These are phyloP conservation scores for Cygnus buccinator DNA, from an alignment of 2,113 vertebrate genomes.

Conservation along the genomic window DNA sequence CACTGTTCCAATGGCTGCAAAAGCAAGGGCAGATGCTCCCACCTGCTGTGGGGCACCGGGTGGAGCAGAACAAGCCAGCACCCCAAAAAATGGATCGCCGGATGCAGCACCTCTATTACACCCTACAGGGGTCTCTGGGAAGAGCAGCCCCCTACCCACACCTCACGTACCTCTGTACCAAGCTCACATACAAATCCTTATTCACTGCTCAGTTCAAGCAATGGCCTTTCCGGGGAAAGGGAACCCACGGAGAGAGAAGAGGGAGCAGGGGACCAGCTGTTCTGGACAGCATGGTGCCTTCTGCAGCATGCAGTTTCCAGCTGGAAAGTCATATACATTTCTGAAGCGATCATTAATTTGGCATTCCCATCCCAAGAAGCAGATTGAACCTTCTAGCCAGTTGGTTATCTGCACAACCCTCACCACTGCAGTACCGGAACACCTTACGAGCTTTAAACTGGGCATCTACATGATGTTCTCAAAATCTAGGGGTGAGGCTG, in stretches of 20 bases:
- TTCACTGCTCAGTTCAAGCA: accelerated
- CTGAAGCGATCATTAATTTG: background rate
- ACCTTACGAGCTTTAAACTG: background rate
- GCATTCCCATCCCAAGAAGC: background rate
- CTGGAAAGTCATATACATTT: background rate
- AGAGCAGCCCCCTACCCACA: background rate
- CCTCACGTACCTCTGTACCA: background rate
- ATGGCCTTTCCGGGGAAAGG: background rate
- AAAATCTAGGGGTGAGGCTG: background rate
- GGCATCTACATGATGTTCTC: background rate
- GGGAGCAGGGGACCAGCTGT: slow-evolving; percentile 22
- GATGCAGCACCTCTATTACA: background rate
- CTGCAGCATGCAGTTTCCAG: background rate
- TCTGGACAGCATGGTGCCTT: background rate
- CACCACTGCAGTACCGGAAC: background rate
- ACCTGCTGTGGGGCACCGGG: background rate
- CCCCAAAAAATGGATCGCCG: background rate
- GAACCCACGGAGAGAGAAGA: background rate
- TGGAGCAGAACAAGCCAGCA: background rate
- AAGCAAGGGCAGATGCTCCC: slow-evolving; percentile 43
- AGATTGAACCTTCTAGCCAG: slow-evolving; percentile 26
- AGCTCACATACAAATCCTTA: accelerated
- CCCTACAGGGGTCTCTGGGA: background rate
- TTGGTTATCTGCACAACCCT: slow-evolving; percentile 3
- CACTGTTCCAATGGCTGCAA: background rate